phyloP scores from a whole-genome alignment of 2,797 vertebrate species.

The Ptychadena robeensis region DNA sequence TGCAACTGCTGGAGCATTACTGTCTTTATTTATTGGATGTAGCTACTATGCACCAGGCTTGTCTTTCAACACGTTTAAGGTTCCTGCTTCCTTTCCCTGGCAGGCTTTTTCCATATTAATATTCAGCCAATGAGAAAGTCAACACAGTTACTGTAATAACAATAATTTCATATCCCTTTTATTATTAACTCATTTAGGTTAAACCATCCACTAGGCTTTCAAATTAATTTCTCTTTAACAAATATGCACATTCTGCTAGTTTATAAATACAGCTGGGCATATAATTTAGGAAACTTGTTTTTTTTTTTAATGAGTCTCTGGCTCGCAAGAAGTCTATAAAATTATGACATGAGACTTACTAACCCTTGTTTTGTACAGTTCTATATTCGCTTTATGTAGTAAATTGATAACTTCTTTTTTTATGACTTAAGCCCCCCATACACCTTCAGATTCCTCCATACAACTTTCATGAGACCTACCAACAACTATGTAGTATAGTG shows the following conservation, averaged over 20 bases:
- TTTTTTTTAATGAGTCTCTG: not conserved
- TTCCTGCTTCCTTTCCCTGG: not conserved
- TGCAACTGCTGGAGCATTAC: not conserved
- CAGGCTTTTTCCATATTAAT: not conserved
- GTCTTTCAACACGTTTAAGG: not conserved
- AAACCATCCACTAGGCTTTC: not conserved
- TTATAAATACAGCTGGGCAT: not conserved
- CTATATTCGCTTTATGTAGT: not conserved
- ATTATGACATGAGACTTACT: not conserved
- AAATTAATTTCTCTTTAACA: not conserved
- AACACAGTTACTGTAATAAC: not conserved
- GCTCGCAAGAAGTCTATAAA: not conserved
- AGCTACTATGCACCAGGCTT: not conserved
- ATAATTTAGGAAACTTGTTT: not conserved
- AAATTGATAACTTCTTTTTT: not conserved
- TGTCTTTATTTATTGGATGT: not conserved
- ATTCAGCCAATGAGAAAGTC: not conserved
- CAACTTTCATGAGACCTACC: too few relatives aligned
- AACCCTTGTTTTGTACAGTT: not conserved
- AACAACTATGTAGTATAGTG: too few relatives aligned
- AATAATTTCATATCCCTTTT: not conserved
- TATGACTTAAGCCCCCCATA: too few relatives aligned
- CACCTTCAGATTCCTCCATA: too few relatives aligned
- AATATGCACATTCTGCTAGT: not conserved
- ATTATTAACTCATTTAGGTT: not conserved